phyloP scores from a whole-genome alignment of 2,888 invertebrate species.

The Lamellibrachia satsuma region DNA sequence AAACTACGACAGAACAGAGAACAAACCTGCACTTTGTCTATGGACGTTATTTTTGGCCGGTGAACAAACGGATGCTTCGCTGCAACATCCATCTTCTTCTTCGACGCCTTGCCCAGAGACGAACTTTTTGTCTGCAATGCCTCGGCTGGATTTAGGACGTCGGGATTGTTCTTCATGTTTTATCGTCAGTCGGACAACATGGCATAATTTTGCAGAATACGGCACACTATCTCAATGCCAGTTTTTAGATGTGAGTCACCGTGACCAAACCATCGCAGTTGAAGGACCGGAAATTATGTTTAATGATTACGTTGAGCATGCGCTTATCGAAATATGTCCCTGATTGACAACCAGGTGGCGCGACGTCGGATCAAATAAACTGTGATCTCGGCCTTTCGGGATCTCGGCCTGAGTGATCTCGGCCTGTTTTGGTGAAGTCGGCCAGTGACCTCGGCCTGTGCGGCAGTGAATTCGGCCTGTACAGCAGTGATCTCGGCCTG shows the following conservation, averaged over 20 bases:
- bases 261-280: neutral
- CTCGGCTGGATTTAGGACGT: neutral
- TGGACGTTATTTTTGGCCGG: neutral
- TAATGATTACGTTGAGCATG: neutral
- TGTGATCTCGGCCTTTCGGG: too few relatives aligned
- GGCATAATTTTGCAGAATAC: neutral
- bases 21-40: slow-evolving; percentile 3
- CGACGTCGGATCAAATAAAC: neutral
- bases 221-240: neutral
- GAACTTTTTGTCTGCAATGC: slow-evolving; percentile 3
- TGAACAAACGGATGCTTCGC: slow-evolving; percentile 10
- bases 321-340: neutral
- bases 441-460: too few relatives aligned
- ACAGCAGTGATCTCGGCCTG: too few relatives aligned
- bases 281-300: neutral
- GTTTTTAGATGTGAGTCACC: neutral
- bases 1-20: neutral
- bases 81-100: neutral
- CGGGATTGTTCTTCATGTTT: slow-evolving; percentile 10
- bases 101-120: neutral
- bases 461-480: too few relatives aligned
- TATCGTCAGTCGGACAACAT: neutral
- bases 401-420: too few relatives aligned
- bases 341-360: neutral
- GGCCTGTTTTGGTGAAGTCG: too few relatives aligned